These are phyloP conservation scores for Dysidea cf. avara DNA, from an alignment of 37 sponge, comb jelly and placozoan species.

Conservation along the genomic window DNA sequence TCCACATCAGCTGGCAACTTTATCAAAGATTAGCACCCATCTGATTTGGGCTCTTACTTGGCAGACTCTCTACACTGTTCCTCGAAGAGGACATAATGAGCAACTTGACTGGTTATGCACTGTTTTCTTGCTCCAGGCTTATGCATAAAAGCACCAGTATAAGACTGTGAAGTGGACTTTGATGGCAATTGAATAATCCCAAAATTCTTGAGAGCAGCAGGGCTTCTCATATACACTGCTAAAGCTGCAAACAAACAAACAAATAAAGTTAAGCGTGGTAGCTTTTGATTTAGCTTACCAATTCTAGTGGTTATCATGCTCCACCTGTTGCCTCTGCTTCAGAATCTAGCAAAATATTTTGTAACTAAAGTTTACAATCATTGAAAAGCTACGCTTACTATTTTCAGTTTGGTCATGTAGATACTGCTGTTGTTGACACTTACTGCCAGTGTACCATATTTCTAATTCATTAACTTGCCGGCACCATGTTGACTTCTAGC, in stretches of 20 bases:
- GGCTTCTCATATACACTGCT: too few species aligned
- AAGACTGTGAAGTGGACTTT: too few species aligned
- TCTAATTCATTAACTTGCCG: conserved; percentile 3
- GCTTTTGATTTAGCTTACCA: too few species aligned
- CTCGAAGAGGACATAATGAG: not conserved
- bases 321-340: conserved; percentile 11
- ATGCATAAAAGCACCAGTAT: conserved; percentile 3
- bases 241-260: too few species aligned
- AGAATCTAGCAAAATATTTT: not conserved
- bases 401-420: conserved; percentile 22
- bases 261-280: too few species aligned
- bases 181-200: too few species aligned
- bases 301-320: conserved; percentile 25
- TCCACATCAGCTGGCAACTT: conserved; percentile 24
- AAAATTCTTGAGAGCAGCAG: conserved; percentile 7
- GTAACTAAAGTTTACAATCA: not conserved
- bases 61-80: not conserved
- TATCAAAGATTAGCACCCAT: conserved; percentile 33
- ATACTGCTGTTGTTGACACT: too few species aligned
- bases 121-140: too few species aligned
- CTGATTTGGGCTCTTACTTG: not conserved
- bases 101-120: too few species aligned
- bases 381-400: not conserved
- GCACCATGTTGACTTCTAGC: conserved; percentile 30
- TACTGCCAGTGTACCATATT: conserved; percentile 12